A percentile compares a stretch with the other conserved stretches of the same genome.
phyloP scores from a whole-genome alignment of 92 coral and sea anemone species.

The Isaurus tuberculatus region DNA sequence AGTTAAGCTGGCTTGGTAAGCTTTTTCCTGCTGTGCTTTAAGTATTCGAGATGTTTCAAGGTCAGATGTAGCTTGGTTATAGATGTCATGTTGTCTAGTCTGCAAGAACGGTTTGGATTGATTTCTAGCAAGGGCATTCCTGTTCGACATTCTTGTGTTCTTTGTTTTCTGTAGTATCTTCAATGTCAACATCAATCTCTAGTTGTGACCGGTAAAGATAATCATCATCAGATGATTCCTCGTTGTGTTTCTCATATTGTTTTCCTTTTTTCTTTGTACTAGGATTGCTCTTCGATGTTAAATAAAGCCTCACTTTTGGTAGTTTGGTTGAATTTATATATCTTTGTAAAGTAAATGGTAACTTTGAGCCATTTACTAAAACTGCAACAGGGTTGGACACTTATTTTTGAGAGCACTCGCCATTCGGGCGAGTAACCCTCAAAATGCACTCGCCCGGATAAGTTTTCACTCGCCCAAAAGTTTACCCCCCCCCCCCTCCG shows the following conservation, averaged over 20 bases:
- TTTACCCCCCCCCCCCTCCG: too few species aligned
- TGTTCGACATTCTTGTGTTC: background rate
- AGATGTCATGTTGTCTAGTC: background rate
- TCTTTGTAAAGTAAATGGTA: constrained; percentile 22
- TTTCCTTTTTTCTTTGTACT: background rate
- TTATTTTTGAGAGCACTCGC: too few species aligned
- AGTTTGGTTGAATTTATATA: constrained; percentile 7
- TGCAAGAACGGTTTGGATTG: background rate
- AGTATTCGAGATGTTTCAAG: constrained; percentile 20
- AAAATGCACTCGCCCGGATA: too few species aligned
- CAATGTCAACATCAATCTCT: background rate
- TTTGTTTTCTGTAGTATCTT: background rate
- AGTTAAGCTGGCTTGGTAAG: constrained; percentile 42
- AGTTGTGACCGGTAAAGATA: constrained; percentile 8
- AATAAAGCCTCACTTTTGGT: constrained; percentile 1
- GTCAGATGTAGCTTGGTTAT: background rate
- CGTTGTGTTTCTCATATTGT: background rate
- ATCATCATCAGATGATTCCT: background rate
- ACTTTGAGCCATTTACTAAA: background rate
- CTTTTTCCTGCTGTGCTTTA: constrained; percentile 42
- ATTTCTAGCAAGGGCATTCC: constrained; percentile 1
- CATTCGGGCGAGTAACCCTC: too few species aligned
- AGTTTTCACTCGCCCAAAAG: too few species aligned
- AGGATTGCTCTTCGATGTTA: constrained; percentile 6
- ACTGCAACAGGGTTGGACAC: too few species aligned